Conservation (phyloP, 1,140 invertebrate genomes). For the Eciton burchellii region DNA sequence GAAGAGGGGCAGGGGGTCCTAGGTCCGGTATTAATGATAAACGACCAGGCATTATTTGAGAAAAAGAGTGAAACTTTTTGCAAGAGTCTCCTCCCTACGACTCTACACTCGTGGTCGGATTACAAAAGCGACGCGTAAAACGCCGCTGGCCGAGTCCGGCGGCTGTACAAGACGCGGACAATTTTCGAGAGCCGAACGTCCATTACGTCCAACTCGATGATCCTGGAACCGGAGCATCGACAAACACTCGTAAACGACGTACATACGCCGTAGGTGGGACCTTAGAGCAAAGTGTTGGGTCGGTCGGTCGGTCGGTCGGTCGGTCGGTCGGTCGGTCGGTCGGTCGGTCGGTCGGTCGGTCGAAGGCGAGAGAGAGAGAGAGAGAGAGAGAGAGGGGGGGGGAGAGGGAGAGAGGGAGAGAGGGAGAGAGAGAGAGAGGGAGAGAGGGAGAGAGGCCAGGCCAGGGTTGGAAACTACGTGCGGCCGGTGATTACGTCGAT, state of each 20-base stretch:
- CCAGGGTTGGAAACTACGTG: conserved; percentile 77
- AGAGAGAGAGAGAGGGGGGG: conserved; percentile 50
- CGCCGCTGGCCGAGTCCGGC: background rate
- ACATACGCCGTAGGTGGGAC: conserved; percentile 69
- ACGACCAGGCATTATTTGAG: background rate
- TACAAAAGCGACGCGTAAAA: too few species aligned
- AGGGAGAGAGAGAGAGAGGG: background rate
- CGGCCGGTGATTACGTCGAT: conserved; percentile 82
- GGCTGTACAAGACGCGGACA: background rate
- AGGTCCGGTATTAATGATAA: background rate
- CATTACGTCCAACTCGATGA: conserved; percentile 60
- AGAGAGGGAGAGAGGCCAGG: conserved; percentile 53
- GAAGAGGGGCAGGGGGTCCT: background rate
- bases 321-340: too few species aligned
- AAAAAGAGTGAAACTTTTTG: background rate
- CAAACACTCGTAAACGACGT: conserved; percentile 74
- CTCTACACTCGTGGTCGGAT: too few species aligned
- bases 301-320: conserved; percentile 50
- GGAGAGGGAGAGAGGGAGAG: too few species aligned
- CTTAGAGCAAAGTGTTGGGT: conserved; percentile 73
- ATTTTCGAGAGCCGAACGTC: conserved; percentile 31
- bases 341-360: conserved; percentile 43
- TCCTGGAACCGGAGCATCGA: conserved; percentile 57
- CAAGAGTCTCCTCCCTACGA: too few species aligned
- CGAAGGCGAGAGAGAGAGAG: conserved; percentile 36